A percentile compares a stretch with the other conserved stretches of the same genome.
These are phyloP conservation scores for Helleia helle DNA, from an alignment of 2,888 invertebrate species.

Conservation along the genomic window DNA sequence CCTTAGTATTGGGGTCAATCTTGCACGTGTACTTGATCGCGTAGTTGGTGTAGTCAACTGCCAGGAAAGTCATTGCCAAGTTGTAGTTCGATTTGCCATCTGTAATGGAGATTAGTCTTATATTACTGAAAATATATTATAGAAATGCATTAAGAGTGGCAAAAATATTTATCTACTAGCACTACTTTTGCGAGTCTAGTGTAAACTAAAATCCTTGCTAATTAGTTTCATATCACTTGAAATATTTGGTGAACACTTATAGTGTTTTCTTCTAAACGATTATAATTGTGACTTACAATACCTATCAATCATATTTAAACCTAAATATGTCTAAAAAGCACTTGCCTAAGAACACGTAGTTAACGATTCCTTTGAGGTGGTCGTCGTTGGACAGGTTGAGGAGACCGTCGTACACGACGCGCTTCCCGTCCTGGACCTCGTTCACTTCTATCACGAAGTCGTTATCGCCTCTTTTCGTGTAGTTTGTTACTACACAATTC, in stretches of 20 bases:
- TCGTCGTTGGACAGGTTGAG: slow-evolving; percentile 3
- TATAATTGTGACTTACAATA: too few relatives aligned
- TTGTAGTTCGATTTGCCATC: background rate
- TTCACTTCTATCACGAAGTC: background rate
- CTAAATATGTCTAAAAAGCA: too few relatives aligned
- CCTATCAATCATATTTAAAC: too few relatives aligned
- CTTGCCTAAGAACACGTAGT: background rate
- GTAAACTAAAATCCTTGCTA: too few relatives aligned
- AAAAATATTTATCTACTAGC: too few relatives aligned
- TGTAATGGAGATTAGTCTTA: too few relatives aligned
- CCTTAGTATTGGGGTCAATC: background rate
- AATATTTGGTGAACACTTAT: too few relatives aligned
- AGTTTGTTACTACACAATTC: slow-evolving; percentile 2
- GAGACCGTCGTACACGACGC: background rate
- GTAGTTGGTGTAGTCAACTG: background rate
- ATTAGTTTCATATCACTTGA: too few relatives aligned
- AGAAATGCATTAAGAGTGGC: too few relatives aligned
- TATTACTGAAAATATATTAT: too few relatives aligned
- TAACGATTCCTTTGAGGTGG: background rate
- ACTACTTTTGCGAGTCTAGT: too few relatives aligned
- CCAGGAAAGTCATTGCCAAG: background rate
- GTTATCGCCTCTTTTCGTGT: slow-evolving; percentile 1
- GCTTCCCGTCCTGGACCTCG: background rate
- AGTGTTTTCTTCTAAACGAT: too few relatives aligned
- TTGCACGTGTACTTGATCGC: background rate